A percentile compares a stretch with the other conserved stretches of the same genome.
These are phyloP conservation scores for Eurytoma californica DNA, from an alignment of 2,888 invertebrate species.

Conservation along the genomic window DNA sequence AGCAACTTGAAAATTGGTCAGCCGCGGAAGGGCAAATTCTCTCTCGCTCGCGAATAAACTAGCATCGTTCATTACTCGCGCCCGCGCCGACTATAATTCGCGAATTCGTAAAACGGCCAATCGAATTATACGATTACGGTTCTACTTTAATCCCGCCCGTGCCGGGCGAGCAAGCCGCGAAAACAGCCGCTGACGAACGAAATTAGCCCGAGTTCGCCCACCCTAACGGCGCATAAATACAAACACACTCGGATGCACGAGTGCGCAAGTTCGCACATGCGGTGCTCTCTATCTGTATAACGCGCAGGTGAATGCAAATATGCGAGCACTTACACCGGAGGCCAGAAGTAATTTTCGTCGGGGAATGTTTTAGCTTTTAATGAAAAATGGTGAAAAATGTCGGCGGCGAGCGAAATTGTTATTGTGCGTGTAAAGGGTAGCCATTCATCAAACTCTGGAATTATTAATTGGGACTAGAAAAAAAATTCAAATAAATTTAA, in stretches of 20 bases:
- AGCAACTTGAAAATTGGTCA: conserved; percentile 31
- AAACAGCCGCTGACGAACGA: conserved; percentile 41
- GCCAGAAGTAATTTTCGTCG: no score
- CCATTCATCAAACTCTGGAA: no score
- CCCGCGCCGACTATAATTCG: conserved; percentile 35
- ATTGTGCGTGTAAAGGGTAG: no score
- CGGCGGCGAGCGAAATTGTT: no score
- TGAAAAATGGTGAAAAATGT: no score
- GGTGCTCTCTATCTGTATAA: not conserved
- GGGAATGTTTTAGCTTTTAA: no score
- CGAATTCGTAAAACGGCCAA: conserved; percentile 41
- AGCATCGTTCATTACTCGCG: conserved; percentile 33
- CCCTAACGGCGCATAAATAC: conserved; percentile 23
- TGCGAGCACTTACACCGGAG: no score
- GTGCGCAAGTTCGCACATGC: not conserved
- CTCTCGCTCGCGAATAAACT: conserved; percentile 11
- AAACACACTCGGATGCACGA: not conserved
- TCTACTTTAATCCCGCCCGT: conserved; percentile 21
- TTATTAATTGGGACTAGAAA: no score
- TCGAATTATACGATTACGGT: conserved; percentile 46
- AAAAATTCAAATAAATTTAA: no score
- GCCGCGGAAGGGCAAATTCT: conserved; percentile 28
- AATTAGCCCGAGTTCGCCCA: conserved; percentile 38
- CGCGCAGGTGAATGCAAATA: not conserved
- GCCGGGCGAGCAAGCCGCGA: conserved; percentile 1